phyloP scores from a whole-genome alignment of 2,113 vertebrate species.

The Toxostoma redivivum region DNA sequence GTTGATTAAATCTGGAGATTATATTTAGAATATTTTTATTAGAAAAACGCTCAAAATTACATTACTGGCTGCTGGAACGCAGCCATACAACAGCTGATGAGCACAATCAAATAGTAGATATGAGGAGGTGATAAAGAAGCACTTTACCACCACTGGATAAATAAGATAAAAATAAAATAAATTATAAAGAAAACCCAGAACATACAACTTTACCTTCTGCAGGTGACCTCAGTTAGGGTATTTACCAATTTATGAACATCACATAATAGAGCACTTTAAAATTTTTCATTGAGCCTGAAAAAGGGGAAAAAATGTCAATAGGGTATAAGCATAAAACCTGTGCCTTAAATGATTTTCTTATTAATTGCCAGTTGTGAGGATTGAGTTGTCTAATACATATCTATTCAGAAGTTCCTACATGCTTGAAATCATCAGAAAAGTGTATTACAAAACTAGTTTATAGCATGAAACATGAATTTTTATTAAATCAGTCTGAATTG shows the following conservation, averaged over 20 bases:
- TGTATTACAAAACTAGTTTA: neutral
- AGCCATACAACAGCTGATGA: neutral
- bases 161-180: neutral
- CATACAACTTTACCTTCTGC: neutral
- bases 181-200: neutral
- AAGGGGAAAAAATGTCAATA: neutral
- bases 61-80: neutral
- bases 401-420: neutral
- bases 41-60: neutral
- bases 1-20: neutral
- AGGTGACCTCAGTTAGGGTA: neutral
- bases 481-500: neutral
- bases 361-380: neutral
- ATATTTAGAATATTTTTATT: neutral
- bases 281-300: neutral
- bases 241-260: neutral
- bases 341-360: neutral
- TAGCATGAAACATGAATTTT: neutral
- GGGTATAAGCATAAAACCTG: neutral
- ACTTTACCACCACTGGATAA: neutral
- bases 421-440: neutral
- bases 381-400: fast-evolving
- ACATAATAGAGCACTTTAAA: neutral
- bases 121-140: neutral
- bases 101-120: neutral